phyloP scores from a whole-genome alignment of 2,797 vertebrate genomes.

The Sebastes diploproa region DNA sequence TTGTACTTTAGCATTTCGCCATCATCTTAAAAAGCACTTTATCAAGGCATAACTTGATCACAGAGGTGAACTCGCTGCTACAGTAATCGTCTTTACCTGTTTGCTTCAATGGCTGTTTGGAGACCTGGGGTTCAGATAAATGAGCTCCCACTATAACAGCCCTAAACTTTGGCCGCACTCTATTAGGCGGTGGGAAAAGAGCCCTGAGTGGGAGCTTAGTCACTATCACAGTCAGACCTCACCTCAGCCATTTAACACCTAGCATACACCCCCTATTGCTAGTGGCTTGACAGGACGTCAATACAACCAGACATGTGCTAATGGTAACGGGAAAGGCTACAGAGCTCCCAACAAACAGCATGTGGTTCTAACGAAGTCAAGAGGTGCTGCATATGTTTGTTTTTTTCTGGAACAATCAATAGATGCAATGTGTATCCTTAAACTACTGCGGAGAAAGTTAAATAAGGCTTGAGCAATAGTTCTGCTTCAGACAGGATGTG shows the following conservation, averaged over 20 bases:
- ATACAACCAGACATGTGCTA: conserved; percentile 61
- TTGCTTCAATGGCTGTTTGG: conserved; percentile 1
- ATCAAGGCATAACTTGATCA: not conserved
- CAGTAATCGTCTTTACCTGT: not conserved
- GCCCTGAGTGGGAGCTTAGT: conserved; percentile 50
- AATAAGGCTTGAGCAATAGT: conserved; percentile 25
- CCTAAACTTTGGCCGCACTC: conserved; percentile 64
- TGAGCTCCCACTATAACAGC: conserved; percentile 47
- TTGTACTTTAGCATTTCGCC: too few relatives aligned
- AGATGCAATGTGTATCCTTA: conserved; percentile 8
- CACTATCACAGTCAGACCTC: conserved; percentile 51
- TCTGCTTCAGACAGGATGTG: not conserved
- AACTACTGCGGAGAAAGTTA: conserved; percentile 16
- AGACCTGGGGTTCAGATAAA: conserved; percentile 36
- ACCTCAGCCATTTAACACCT: conserved; percentile 57
- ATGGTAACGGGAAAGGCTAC: conserved; percentile 59
- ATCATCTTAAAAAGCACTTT: not conserved
- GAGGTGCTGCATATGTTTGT: not conserved
- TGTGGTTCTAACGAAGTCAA: conserved; percentile 11
- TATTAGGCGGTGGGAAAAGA: conserved; percentile 61
- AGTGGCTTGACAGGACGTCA: conserved; percentile 64
- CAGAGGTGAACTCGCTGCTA: not conserved
- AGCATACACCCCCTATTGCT: conserved; percentile 29
- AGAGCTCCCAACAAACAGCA: conserved; percentile 44
- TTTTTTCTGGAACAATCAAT: conserved; percentile 41